These are phyloP conservation scores for Mirounga angustirostris DNA, from an alignment of 2,113 vertebrate species.

Conservation along the genomic window DNA sequence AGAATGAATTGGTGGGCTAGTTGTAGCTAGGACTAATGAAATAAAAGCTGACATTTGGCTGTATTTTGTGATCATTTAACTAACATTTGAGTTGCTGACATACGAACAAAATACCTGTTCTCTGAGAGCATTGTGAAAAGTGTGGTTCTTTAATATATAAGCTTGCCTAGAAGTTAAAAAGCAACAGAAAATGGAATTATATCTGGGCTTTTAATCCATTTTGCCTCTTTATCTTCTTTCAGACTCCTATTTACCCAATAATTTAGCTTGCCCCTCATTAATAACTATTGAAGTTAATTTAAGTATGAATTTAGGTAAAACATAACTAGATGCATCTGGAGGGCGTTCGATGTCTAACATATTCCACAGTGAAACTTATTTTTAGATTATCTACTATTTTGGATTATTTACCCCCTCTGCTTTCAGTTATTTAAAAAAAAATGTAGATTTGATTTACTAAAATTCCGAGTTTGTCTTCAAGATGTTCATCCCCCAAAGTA, in stretches of 20 bases:
- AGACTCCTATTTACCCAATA: not conserved
- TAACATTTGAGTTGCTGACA: not conserved
- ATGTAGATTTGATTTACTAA: not conserved
- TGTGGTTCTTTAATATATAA: not conserved
- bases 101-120: not conserved
- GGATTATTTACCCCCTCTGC: not conserved
- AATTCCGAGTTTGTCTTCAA: slow-evolving; percentile 61
- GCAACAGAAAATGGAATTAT: slow-evolving; percentile 15
- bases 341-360: not conserved
- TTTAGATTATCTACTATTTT: not conserved
- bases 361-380: slow-evolving; percentile 23
- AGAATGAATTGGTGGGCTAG: not conserved
- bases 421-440: not conserved
- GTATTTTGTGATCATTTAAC: slow-evolving; percentile 25
- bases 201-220: slow-evolving; percentile 29
- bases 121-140: slow-evolving; percentile 21
- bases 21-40: not conserved
- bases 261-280: not conserved
- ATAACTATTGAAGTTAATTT: not conserved
- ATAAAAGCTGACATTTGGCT: not conserved
- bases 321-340: not conserved
- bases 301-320: slow-evolving; percentile 32
- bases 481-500: not conserved
- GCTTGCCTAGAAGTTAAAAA: slow-evolving; percentile 32
- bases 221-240: not conserved